Conservation (phyloP, 1,140 invertebrate genomes). For the Eriocheir sinensis region DNA sequence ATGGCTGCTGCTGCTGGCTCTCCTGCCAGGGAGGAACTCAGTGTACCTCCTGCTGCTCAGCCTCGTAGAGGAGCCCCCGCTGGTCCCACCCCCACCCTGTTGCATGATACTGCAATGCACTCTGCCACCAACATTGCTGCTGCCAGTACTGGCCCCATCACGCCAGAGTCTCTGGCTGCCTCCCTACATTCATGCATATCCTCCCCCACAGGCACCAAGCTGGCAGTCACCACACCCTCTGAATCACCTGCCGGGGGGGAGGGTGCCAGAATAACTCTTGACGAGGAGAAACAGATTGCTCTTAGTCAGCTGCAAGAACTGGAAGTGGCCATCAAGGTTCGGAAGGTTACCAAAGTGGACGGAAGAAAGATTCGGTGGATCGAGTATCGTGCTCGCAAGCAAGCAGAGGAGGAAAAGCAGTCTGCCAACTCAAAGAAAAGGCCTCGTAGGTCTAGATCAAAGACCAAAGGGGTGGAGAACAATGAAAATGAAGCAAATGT, state of each 20-base stretch:
- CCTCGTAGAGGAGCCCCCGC: conserved; percentile 68
- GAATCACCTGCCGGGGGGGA: conserved; percentile 74
- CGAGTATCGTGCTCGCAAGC: conserved; percentile 74
- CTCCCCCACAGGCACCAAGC: conserved; percentile 78
- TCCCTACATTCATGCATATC: conserved; percentile 68
- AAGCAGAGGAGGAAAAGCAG: conserved; percentile 58
- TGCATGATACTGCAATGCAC: conserved; percentile 74
- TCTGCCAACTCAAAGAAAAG: neutral
- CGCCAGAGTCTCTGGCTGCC: conserved; percentile 47
- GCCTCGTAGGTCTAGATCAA: conserved; percentile 51
- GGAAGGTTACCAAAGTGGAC: conserved; percentile 76
- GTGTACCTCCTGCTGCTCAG: conserved; percentile 60
- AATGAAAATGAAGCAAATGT: conserved; percentile 71
- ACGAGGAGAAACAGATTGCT: conserved; percentile 72
- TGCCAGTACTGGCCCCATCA: conserved; percentile 37
- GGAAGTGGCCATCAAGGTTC: conserved; percentile 77
- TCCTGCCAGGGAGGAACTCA: conserved; percentile 69
- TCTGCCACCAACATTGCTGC: conserved; percentile 62
- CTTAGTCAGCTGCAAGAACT: conserved; percentile 77
- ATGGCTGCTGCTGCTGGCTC: conserved; percentile 76
- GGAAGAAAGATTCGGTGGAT: conserved; percentile 78
- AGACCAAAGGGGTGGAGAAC: conserved; percentile 59
- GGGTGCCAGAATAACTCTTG: conserved; percentile 64
- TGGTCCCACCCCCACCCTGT: conserved; percentile 69
- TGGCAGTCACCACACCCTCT: conserved; percentile 76